A percentile compares a stretch with the other conserved stretches of the same genome.
Evolutionary conservation across 2,888 invertebrate species (phyloP).

Genomic region (Allophyes oxyacanthae): DNA sequence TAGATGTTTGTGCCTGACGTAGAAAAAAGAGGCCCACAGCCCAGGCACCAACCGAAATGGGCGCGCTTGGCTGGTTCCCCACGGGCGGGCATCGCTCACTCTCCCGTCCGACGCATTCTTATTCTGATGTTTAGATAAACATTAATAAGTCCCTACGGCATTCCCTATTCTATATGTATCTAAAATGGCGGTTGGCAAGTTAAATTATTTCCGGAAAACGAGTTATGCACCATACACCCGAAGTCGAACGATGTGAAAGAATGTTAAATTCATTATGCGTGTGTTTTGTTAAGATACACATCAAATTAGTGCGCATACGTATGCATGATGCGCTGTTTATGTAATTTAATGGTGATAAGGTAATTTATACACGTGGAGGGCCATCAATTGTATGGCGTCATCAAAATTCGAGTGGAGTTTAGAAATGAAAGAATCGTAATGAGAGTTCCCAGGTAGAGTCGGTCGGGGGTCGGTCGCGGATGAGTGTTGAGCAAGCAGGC

Average conservation of each 20-base stretch:
- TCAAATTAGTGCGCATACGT: conserved; percentile 70
- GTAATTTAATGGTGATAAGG: conserved; percentile 59
- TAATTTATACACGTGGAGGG: conserved; percentile 58
- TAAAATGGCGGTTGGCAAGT: conserved; percentile 77
- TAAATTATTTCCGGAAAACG: conserved; percentile 85
- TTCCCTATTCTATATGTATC: conserved; percentile 72
- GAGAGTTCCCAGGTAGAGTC: conserved; percentile 61
- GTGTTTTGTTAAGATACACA: conserved; percentile 75
- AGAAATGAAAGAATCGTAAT: conserved; percentile 64
- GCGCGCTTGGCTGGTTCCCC: conserved; percentile 80
- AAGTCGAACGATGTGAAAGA: conserved; percentile 75
- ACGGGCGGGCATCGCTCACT: conserved; percentile 73
- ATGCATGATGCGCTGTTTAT: conserved; percentile 70
- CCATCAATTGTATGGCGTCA: conserved; percentile 57
- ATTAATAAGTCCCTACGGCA: conserved; percentile 77
- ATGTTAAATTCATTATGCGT: conserved; percentile 79
- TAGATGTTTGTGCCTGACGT: conserved; percentile 84
- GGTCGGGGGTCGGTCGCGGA: conserved; percentile 47
- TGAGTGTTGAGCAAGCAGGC: conserved; percentile 83
- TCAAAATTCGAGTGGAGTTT: conserved; percentile 66
- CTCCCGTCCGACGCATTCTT: conserved; percentile 77
- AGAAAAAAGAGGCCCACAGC: conserved; percentile 78
- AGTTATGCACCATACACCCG: conserved; percentile 69
- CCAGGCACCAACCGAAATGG: conserved; percentile 78
- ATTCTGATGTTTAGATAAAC: conserved; percentile 87